These are phyloP conservation scores for Megalops atlanticus DNA, from an alignment of 2,113 vertebrate species.

Conservation along the genomic window DNA sequence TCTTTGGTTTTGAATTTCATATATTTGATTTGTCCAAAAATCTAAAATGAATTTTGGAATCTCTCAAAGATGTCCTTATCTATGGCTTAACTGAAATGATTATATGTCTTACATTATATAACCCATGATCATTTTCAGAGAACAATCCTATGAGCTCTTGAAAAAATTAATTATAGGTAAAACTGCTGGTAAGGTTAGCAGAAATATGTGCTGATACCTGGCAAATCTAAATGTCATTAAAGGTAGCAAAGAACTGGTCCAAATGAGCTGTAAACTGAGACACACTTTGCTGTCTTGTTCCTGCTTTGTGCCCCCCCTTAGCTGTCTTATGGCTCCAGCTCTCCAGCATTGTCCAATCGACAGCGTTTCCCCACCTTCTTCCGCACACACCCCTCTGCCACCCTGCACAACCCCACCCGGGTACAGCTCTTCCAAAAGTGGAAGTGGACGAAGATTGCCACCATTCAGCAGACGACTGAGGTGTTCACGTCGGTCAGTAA, in stretches of 20 bases:
- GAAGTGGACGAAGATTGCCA: conserved; percentile 95
- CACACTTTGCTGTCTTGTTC: neutral
- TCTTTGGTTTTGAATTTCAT: neutral
- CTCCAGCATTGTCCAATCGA: conserved; percentile 89
- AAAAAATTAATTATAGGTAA: neutral
- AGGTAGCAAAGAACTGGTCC: conserved; percentile 22
- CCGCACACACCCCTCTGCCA: conserved; percentile 90
- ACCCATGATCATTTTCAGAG: too few species aligned
- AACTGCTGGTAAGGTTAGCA: neutral
- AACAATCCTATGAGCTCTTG: too few species aligned
- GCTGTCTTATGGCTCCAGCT: conserved; percentile 94
- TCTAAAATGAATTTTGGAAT: too few species aligned
- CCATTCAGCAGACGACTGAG: conserved; percentile 95
- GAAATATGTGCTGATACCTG: conserved; percentile 26
- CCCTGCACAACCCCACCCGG: conserved; percentile 90
- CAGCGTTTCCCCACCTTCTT: conserved; percentile 94
- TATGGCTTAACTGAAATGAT: too few species aligned
- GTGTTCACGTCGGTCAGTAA: conserved; percentile 91
- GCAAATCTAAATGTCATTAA: conserved; percentile 31
- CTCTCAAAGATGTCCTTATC: too few species aligned
- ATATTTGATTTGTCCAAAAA: neutral
- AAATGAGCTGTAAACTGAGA: neutral
- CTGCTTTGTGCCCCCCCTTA: conserved; percentile 47
- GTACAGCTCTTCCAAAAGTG: conserved; percentile 94
- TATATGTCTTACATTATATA: too few species aligned